Conservation (phyloP, 2,113 vertebrate genomes). For the Anolis sagrei region DNA sequence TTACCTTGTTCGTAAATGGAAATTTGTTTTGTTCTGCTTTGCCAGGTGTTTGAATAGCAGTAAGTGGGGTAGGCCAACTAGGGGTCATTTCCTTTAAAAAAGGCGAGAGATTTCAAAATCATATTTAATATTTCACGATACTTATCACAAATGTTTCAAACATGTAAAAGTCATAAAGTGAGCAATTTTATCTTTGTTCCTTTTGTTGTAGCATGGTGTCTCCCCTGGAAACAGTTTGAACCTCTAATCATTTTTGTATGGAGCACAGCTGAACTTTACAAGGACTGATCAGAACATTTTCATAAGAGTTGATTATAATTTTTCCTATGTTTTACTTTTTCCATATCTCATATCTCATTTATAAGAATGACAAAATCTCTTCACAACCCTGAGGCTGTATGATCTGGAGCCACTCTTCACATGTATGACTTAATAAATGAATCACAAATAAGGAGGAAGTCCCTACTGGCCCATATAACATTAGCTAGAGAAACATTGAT, state of each 20-base stretch:
- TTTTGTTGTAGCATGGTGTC: not conserved
- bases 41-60: conserved; percentile 85
- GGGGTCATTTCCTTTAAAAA: conserved; percentile 90
- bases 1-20: conserved; percentile 89
- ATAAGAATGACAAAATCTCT: not conserved
- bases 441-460: too few relatives aligned
- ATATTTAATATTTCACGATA: conserved; percentile 18
- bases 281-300: conserved; percentile 30
- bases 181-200: not conserved
- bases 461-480: too few relatives aligned
- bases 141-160: not conserved
- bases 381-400: not conserved
- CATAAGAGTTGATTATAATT: not conserved
- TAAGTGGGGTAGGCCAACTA: conserved; percentile 85
- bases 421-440: not conserved
- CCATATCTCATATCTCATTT: not conserved
- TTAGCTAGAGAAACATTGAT: too few relatives aligned
- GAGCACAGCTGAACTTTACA: not conserved
- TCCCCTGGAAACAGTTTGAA: not conserved
- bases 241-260: not conserved
- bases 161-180: not conserved
- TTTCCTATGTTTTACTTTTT: conserved; percentile 12
- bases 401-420: not conserved
- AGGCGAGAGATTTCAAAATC: conserved; percentile 48
- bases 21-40: conserved; percentile 85